Conservation (phyloP, 1,140 invertebrate genomes). For the Aphelenchoides besseyi region DNA sequence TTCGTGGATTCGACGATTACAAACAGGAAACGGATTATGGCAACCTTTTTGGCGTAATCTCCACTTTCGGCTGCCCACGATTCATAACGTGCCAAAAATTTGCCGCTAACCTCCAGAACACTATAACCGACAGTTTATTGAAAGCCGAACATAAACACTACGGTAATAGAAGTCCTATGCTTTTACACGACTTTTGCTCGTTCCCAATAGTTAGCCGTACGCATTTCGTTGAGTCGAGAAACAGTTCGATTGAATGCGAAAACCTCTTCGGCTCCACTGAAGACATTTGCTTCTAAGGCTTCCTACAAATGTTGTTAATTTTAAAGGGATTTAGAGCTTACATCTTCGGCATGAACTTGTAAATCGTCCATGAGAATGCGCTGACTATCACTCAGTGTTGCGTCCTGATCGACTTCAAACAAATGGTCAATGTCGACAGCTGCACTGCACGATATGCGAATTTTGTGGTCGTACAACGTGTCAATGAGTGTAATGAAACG, state of each 20-base stretch:
- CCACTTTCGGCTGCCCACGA: too few relatives aligned
- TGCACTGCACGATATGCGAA: constrained; percentile 76
- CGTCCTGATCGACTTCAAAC: constrained; percentile 69
- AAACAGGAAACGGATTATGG: too few relatives aligned
- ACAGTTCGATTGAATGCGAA: constrained; percentile 92
- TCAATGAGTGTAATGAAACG: constrained; percentile 95
- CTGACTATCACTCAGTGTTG: constrained; percentile 71
- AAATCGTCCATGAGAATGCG: constrained; percentile 89
- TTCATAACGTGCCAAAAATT: too few relatives aligned
- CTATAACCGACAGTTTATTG: too few relatives aligned
- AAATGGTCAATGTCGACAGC: constrained; percentile 73
- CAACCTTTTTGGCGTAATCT: too few relatives aligned
- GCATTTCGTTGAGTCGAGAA: constrained; percentile 89
- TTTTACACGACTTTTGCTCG: background rate
- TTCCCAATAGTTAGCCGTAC: constrained; percentile 82
- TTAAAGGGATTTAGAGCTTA: too few relatives aligned
- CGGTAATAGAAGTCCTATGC: too few relatives aligned
- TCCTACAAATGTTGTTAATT: constrained; percentile 68
- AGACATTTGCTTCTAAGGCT: constrained; percentile 76
- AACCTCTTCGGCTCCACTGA: constrained; percentile 92
- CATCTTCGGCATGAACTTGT: constrained; percentile 69
- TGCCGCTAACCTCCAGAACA: too few relatives aligned
- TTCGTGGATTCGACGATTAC: too few relatives aligned
- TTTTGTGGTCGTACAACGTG: constrained; percentile 87
- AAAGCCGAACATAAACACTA: background rate